Evolutionary conservation across 2,113 vertebrate species (phyloP).

Genomic region (Datnioides undecimradiatus): DNA sequence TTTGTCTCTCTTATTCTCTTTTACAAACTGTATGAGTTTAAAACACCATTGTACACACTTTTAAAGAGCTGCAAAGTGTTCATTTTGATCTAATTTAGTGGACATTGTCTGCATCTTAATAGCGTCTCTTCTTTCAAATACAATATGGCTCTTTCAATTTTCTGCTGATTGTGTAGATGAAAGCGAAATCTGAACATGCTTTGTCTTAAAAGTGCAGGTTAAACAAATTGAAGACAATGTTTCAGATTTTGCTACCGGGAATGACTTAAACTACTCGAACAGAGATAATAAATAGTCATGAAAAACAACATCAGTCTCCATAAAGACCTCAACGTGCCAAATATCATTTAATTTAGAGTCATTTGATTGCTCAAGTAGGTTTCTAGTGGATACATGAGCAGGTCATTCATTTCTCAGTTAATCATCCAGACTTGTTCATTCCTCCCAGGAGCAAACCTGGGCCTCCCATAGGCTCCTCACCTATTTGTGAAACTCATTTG

Average conservation of each 20-base stretch:
- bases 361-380: slow-evolving; percentile 75
- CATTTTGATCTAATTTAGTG: slow-evolving; percentile 4
- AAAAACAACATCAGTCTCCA: slow-evolving; percentile 62
- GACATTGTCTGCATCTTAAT: neutral
- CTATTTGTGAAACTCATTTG: slow-evolving; percentile 85
- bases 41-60: neutral
- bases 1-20: slow-evolving; percentile 6
- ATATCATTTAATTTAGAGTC: slow-evolving; percentile 74
- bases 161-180: neutral
- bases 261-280: slow-evolving; percentile 44
- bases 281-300: slow-evolving; percentile 50
- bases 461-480: slow-evolving; percentile 80
- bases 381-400: slow-evolving; percentile 75
- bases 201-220: slow-evolving; percentile 17
- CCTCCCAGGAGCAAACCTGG: slow-evolving; percentile 77
- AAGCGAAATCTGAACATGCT: neutral
- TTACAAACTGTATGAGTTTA: slow-evolving; percentile 20
- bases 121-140: neutral
- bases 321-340: slow-evolving; percentile 60
- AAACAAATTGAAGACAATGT: slow-evolving; percentile 19
- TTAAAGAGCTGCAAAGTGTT: slow-evolving; percentile 24
- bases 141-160: neutral
- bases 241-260: slow-evolving; percentile 24
- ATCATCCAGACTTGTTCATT: slow-evolving; percentile 80
- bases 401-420: slow-evolving; percentile 84